phyloP scores from a whole-genome alignment of 2,888 invertebrate genomes.

The Dicranocentrus wangi region DNA sequence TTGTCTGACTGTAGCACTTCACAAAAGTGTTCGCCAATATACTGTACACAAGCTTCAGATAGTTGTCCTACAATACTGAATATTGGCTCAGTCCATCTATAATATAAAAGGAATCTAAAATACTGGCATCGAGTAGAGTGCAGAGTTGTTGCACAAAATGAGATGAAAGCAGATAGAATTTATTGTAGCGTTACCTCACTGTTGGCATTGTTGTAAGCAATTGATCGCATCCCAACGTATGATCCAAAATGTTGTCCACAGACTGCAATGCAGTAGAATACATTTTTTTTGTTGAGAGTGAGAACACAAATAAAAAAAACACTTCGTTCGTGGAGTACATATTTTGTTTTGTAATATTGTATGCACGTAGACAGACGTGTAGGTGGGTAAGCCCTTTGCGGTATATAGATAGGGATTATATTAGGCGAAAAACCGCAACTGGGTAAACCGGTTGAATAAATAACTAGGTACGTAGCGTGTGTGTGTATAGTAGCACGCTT shows the following conservation, averaged over 20 bases:
- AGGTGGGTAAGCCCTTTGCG: too few species aligned
- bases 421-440: too few species aligned
- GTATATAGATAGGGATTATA: too few species aligned
- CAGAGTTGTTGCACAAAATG: not conserved
- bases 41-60: conserved; percentile 86
- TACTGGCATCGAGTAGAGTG: not conserved
- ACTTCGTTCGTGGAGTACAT: too few species aligned
- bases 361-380: too few species aligned
- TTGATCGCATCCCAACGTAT: conserved; percentile 88
- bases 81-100: conserved; percentile 83
- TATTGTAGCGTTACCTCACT: conserved; percentile 78
- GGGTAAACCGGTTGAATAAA: too few species aligned
- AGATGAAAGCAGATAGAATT: conserved; percentile 16
- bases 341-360: too few species aligned
- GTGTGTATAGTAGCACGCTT: too few species aligned
- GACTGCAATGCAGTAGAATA: conserved; percentile 76
- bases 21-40: conserved; percentile 85
- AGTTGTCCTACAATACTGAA: conserved; percentile 86
- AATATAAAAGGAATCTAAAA: not conserved
- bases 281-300: conserved; percentile 13
- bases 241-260: conserved; percentile 87
- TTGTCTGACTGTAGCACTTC: conserved; percentile 82
- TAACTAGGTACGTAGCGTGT: too few species aligned
- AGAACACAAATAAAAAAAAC: not conserved
- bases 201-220: conserved; percentile 84